phyloP scores from a whole-genome alignment of 2,888 invertebrate genomes.

The Apotomis turbidana region DNA sequence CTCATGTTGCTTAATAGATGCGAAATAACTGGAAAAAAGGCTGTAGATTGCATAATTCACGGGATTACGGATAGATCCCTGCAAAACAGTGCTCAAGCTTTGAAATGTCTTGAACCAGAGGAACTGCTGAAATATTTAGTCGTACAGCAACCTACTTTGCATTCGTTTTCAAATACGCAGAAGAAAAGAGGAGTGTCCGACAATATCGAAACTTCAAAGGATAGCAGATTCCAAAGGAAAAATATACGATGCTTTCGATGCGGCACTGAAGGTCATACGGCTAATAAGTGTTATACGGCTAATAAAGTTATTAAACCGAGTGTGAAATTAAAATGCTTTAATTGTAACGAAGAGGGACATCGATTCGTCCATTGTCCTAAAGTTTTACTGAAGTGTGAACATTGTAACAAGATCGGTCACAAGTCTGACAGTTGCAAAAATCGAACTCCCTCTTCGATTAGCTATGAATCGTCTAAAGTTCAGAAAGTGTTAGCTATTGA shows the following conservation, averaged over 20 bases:
- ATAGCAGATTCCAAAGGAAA: background rate
- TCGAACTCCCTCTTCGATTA: background rate
- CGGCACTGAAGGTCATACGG: background rate
- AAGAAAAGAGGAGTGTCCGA: constrained; percentile 1
- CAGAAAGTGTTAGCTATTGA: no score
- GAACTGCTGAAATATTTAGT: no score
- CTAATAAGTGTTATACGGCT: background rate
- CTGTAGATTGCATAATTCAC: no score
- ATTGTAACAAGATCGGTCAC: background rate
- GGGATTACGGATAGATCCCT: no score
- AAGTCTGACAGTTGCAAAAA: background rate
- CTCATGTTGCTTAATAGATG: no score
- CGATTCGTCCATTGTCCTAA: background rate
- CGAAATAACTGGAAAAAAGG: no score
- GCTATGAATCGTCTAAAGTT: no score
- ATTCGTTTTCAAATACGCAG: background rate
- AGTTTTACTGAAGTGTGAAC: background rate
- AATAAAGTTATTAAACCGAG: background rate
- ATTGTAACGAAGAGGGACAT: constrained; percentile 3
- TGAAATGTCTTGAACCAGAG: no score
- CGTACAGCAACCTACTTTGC: background rate
- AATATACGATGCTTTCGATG: background rate
- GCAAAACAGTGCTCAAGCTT: no score
- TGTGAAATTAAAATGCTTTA: background rate
- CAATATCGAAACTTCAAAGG: background rate